Base-by-base conservation (phyloP, 2,888 invertebrate species). In the Parelbella ahira region DNA sequence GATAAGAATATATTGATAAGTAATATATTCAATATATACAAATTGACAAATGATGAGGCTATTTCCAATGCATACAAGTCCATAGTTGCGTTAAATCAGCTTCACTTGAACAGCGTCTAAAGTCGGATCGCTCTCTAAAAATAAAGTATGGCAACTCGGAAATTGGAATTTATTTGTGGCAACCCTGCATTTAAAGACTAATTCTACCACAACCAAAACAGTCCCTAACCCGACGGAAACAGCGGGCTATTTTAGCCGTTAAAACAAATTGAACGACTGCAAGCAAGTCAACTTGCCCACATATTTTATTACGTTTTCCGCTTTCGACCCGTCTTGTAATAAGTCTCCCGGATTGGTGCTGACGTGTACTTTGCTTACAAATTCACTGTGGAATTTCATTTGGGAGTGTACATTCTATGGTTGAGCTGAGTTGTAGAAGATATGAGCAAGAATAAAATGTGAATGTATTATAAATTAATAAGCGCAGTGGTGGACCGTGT, bases 271-370 rank as follows among this genome's bases (percentile, higher is more conserved):
- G 54, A 53, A 34, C 18, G 42, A 28, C 32, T 39, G 42, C 28
- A 29, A 42, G 18, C 50, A 37, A 45, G 56, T 58, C 58, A 51
- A 56, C 53, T 51, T 52, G 48, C 52, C 54, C 52, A 54, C 58
- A 58, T 58, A 57, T 63, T 61, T 62, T 63, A 60, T 58, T 57
- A 55, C 54, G 48, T 43, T 51, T 61, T 60, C 63, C 62, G 60
- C 48, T 57, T 49, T 41, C 44, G 18, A 28, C 47, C 43, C 44
- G 44, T 38, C 23, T 49, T 48, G 47, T 56, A 54, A 48, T 48
- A 43, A 45, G 41, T 44, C 42, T 48, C 36, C 18, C 4, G 28
- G 34, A 42, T 36, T 28, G 42, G 34, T 18, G 34, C 29, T 42
- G 42, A 42, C 42, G 34, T 11, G 34, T 33, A 13, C 39, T 18